Conservation (phyloP, 2,888 invertebrate genomes). For the Troides aeacus region DNA sequence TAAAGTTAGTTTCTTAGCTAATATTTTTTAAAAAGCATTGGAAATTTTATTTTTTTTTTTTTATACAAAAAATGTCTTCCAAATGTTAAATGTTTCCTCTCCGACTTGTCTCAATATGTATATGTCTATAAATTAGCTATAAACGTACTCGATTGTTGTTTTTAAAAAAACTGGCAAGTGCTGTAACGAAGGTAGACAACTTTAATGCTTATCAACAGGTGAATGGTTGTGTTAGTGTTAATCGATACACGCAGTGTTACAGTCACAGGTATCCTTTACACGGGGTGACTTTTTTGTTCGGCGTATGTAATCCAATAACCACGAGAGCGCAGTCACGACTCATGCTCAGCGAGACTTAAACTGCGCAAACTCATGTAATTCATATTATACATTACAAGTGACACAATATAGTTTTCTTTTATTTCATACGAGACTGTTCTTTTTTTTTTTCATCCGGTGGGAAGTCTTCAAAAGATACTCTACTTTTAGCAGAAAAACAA, state of each 20-base stretch:
- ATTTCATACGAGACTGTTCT: no score
- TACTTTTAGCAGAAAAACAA: no score
- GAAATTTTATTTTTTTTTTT: no score
- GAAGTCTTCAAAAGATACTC: no score
- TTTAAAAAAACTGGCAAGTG: not conserved
- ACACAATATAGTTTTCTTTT: not conserved
- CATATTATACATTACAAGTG: not conserved
- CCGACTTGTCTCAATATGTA: no score
- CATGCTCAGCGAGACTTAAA: constrained; percentile 22
- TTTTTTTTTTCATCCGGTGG: no score
- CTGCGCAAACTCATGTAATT: constrained; percentile 9
- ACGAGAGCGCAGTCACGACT: constrained; percentile 22
- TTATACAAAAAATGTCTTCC: no score
- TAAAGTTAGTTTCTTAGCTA: no score
- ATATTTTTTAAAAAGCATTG: no score
- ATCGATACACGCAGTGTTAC: constrained; percentile 10
- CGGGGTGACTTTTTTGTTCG: constrained; percentile 19
- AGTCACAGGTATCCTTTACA: constrained; percentile 17
- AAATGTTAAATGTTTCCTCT: no score
- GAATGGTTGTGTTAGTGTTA: constrained; percentile 3
- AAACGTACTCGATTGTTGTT: not conserved
- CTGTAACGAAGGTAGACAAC: not conserved
- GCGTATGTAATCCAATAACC: constrained; percentile 23
- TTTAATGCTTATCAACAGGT: constrained; percentile 13
- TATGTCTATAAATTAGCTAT: no score